These are phyloP conservation scores for Capreolus pygargus DNA, from an alignment of 2,113 vertebrate species.

Conservation along the genomic window DNA sequence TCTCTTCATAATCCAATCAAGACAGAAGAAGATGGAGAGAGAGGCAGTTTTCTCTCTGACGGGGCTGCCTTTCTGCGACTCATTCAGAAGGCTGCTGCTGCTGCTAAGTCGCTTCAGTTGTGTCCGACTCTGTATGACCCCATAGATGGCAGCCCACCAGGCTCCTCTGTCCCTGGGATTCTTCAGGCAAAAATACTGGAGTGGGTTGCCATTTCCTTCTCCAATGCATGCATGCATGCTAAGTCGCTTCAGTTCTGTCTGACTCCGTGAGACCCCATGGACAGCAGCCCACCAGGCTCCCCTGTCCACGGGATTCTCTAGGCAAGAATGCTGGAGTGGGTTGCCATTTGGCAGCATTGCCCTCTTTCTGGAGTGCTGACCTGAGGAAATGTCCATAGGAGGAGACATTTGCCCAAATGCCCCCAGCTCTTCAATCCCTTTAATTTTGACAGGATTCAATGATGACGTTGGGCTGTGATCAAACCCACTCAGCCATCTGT, in stretches of 20 bases:
- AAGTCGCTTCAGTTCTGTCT: not conserved
- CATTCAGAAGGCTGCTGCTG: not conserved
- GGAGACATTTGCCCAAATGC: too few relatives aligned
- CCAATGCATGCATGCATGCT: not conserved
- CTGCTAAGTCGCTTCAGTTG: not conserved
- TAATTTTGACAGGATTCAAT: slow-evolving; percentile 18
- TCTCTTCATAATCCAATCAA: not conserved
- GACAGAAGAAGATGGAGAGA: not conserved
- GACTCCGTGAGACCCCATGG: not conserved
- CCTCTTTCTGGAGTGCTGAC: not conserved
- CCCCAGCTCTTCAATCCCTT: slow-evolving; percentile 26
- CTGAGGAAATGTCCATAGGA: not conserved
- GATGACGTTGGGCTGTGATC: not conserved
- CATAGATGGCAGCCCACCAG: not conserved
- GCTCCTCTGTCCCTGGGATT: not conserved
- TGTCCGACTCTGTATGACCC: not conserved
- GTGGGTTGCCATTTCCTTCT: too few relatives aligned
- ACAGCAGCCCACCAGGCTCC: not conserved
- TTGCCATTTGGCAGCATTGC: not conserved
- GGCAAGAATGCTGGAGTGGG: not conserved
- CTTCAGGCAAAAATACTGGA: not conserved
- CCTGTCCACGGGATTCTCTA: not conserved
- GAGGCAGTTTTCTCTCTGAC: not conserved
- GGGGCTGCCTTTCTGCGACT: not conserved
- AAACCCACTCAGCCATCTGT: not conserved